A percentile compares a stretch with the other conserved stretches of the same genome.
Evolutionary conservation across 2,888 invertebrate species (phyloP).

Genomic region (Cheilosia pagana): DNA sequence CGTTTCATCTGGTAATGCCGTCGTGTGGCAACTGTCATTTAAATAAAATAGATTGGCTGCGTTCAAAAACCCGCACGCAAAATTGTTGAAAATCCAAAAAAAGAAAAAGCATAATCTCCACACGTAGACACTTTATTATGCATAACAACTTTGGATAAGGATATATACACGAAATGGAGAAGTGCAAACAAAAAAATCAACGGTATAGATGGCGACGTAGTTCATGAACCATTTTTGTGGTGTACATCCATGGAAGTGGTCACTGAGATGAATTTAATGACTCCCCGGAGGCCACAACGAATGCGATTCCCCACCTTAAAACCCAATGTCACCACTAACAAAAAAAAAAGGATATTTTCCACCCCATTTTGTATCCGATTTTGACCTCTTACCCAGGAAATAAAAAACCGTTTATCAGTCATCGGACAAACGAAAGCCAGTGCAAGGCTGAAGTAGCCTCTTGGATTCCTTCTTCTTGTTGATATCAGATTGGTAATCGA

Average conservation of each 20-base stretch:
- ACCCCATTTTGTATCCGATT: constrained; percentile 68
- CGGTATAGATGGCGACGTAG: neutral
- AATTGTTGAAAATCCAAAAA: neutral
- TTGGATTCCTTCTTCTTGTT: constrained; percentile 33
- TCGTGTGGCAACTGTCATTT: constrained; percentile 33
- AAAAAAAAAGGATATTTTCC: constrained; percentile 57
- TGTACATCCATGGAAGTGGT: constrained; percentile 43
- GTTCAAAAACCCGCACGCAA: constrained; percentile 27
- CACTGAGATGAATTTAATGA: constrained; percentile 72
- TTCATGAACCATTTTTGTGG: constrained; percentile 37
- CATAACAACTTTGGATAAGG: constrained; percentile 29
- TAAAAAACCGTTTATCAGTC: constrained; percentile 68
- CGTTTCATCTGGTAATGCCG: constrained; percentile 49
- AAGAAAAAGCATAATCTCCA: constrained; percentile 30
- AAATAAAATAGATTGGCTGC: constrained; percentile 53
- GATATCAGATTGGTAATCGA: constrained; percentile 74
- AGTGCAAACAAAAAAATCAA: constrained; percentile 19
- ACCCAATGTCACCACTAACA: constrained; percentile 19
- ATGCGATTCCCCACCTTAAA: constrained; percentile 19
- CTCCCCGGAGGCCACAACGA: constrained; percentile 61
- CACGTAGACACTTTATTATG: constrained; percentile 49
- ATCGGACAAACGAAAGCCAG: constrained; percentile 57
- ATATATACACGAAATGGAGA: neutral
- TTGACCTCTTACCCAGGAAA: constrained; percentile 47
- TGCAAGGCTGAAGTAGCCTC: constrained; percentile 35